These are phyloP conservation scores for Pogonomyrmex barbatus DNA, from an alignment of 1,140 invertebrate species.

Conservation along the genomic window DNA sequence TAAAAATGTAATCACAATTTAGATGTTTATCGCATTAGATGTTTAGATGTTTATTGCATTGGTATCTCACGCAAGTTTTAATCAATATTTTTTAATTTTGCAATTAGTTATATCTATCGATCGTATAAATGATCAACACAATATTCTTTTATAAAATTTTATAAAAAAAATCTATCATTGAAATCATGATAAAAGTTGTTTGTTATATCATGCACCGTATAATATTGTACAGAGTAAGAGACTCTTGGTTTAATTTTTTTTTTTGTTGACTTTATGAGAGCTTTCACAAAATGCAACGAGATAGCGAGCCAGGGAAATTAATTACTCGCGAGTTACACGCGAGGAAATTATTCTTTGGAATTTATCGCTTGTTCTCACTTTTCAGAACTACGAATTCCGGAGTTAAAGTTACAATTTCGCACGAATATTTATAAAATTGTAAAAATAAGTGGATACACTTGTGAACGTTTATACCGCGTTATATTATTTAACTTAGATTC, in stretches of 20 bases:
- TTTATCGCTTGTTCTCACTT: slow-evolving; percentile 1
- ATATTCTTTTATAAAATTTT: not conserved
- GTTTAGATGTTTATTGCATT: too few species aligned
- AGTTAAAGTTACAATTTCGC: slow-evolving; percentile 14
- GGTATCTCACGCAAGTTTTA: not conserved
- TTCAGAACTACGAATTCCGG: not conserved
- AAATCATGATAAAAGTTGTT: not conserved
- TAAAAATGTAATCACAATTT: slow-evolving; percentile 27
- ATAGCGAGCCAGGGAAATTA: not conserved
- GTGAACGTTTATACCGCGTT: not conserved
- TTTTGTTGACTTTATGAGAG: not conserved
- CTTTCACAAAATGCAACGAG: slow-evolving; percentile 3
- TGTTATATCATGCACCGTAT: not conserved
- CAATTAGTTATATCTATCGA: not conserved
- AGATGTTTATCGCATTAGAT: not conserved
- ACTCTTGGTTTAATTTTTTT: not conserved
- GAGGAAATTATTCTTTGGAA: slow-evolving; percentile 26
- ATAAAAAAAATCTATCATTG: not conserved
- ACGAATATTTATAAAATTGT: not conserved
- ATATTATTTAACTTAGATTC: not conserved
- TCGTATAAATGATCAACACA: not conserved
- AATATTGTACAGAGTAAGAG: not conserved
- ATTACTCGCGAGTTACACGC: slow-evolving; percentile 3
- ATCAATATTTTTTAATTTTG: slow-evolving; percentile 13
- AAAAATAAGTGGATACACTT: not conserved